phyloP scores from a whole-genome alignment of 2,113 vertebrate genomes.

The Tringa solitaria region DNA sequence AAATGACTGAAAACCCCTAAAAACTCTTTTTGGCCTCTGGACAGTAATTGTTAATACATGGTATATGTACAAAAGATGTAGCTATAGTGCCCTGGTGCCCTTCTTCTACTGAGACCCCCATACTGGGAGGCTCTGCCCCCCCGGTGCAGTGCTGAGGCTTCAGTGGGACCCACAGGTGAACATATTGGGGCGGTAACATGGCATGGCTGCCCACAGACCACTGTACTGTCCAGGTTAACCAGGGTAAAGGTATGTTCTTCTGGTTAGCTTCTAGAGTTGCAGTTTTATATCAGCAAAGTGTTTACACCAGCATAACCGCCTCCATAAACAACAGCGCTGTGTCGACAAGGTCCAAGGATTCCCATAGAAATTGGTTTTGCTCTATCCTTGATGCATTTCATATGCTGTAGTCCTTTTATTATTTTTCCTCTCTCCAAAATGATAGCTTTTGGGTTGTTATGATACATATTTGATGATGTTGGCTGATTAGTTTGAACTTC shows the following conservation, averaged over 20 bases:
- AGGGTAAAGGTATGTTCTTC: background rate
- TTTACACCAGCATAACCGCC: background rate
- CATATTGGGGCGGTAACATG: accelerated
- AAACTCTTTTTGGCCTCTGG: background rate
- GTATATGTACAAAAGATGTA: accelerated
- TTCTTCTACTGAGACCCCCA: accelerated
- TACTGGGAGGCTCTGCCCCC: background rate
- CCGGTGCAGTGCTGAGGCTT: accelerated
- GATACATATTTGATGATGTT: background rate
- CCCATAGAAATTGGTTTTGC: background rate
- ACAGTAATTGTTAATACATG: background rate
- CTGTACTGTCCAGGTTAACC: background rate
- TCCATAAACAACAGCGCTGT: background rate
- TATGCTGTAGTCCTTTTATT: background rate
- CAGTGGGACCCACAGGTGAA: background rate
- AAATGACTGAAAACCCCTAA: background rate
- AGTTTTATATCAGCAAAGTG: background rate
- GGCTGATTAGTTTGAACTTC: conserved; percentile 14
- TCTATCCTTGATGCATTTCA: background rate
- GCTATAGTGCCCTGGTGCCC: accelerated
- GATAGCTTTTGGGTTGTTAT: background rate
- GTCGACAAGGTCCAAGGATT: background rate
- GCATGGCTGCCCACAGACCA: accelerated
- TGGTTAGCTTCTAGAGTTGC: background rate
- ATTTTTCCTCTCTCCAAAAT: background rate